Evolutionary conservation across 2,113 vertebrate species (phyloP).

Genomic region (Megalops atlanticus): DNA sequence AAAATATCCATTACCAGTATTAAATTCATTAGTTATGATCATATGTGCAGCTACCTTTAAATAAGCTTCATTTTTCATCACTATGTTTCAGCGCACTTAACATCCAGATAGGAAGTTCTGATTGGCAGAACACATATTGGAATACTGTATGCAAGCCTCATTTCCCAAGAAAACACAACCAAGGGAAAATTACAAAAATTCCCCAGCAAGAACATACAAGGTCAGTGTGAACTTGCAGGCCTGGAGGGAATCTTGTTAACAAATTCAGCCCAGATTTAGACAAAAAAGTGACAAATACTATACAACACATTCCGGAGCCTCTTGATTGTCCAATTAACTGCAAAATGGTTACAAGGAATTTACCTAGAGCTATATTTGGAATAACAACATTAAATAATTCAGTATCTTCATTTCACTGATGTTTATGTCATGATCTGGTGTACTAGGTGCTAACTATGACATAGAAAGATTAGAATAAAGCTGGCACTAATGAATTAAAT

Average conservation of each 20-base stretch:
- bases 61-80: conserved; percentile 10
- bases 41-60: neutral
- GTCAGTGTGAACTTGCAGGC: conserved; percentile 52
- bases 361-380: conserved; percentile 48
- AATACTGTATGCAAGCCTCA: neutral
- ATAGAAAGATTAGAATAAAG: conserved; percentile 66
- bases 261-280: conserved; percentile 57
- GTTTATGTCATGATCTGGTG: conserved; percentile 42
- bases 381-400: conserved; percentile 56
- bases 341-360: conserved; percentile 64
- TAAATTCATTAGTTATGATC: conserved; percentile 1
- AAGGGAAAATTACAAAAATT: conserved; percentile 34
- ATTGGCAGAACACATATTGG: neutral
- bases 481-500: conserved; percentile 53
- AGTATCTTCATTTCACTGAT: conserved; percentile 57
- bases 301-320: conserved; percentile 61
- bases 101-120: neutral
- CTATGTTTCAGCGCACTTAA: neutral
- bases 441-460: conserved; percentile 45
- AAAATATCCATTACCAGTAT: neutral
- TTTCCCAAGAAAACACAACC: neutral
- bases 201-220: conserved; percentile 50
- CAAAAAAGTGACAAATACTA: conserved; percentile 58
- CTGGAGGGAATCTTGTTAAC: conserved; percentile 47
- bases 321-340: conserved; percentile 66